phyloP scores from a whole-genome alignment of 2,797 vertebrate species.

The Argentina silus region DNA sequence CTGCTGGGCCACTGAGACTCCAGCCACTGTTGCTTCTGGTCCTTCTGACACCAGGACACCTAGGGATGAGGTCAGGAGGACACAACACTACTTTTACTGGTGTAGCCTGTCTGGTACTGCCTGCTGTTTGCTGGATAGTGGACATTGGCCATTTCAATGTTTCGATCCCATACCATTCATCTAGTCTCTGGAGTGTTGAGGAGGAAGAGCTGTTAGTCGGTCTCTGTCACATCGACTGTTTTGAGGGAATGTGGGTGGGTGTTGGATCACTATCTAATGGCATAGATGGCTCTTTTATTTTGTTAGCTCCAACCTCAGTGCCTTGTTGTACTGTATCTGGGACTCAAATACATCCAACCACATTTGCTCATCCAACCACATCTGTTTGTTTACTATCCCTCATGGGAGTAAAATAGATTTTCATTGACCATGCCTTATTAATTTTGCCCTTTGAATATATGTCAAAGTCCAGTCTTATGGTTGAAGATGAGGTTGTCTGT shows the following conservation, averaged over 20 bases:
- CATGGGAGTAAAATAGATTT: too few relatives aligned
- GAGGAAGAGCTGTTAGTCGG: constrained; percentile 19
- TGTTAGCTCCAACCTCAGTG: constrained; percentile 17
- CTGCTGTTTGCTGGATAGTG: constrained; percentile 51
- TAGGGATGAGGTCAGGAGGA: constrained; percentile 42
- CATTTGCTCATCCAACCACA: background rate
- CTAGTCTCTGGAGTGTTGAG: constrained; percentile 4
- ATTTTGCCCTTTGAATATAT: too few relatives aligned
- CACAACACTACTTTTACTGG: constrained; percentile 62
- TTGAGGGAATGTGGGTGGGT: constrained; percentile 22
- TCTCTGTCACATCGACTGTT: constrained; percentile 18
- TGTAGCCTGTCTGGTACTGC: constrained; percentile 52
- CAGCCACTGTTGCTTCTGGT: constrained; percentile 41
- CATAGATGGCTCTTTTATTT: constrained; percentile 1
- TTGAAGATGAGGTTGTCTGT: background rate
- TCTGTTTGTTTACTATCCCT: background rate
- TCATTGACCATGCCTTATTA: too few relatives aligned
- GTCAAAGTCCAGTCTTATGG: background rate
- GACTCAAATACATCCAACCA: too few relatives aligned
- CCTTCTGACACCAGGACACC: constrained; percentile 57
- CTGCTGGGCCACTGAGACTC: constrained; percentile 41
- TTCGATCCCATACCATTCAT: background rate
- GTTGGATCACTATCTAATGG: background rate
- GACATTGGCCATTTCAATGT: constrained; percentile 31
- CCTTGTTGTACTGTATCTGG: background rate